phyloP scores from a whole-genome alignment of 2,888 invertebrate species.

The Pollenia griseotomentosa region DNA sequence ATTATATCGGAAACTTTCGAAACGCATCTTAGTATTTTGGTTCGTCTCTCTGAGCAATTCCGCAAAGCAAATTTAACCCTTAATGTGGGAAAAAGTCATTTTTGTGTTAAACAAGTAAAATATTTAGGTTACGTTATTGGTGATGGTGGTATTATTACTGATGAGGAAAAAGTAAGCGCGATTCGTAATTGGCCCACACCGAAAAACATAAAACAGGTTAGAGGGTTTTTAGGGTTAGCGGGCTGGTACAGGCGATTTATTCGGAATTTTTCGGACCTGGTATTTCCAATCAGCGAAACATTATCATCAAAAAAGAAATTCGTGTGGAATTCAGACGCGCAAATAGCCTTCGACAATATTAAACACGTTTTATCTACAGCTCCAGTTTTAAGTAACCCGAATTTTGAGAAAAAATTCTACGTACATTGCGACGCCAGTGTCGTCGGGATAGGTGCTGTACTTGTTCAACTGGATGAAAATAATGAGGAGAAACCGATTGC shows the following conservation, averaged over 20 bases:
- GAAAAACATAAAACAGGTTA: background rate
- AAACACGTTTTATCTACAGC: background rate
- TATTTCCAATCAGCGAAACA: background rate
- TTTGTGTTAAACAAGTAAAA: conserved; percentile 21
- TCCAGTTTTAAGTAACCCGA: background rate
- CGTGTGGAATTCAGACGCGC: background rate
- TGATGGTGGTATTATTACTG: conserved; percentile 8
- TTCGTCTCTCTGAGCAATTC: background rate
- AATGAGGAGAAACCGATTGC: conserved; percentile 56
- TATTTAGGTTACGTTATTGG: conserved; percentile 31
- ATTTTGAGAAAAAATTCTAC: conserved; percentile 8
- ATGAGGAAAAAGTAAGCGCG: background rate
- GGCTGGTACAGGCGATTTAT: background rate
- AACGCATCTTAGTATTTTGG: background rate
- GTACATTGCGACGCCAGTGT: conserved; percentile 43
- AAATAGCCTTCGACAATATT: background rate
- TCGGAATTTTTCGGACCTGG: background rate
- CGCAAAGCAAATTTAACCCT: background rate
- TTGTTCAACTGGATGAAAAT: conserved; percentile 54
- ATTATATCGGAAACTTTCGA: background rate
- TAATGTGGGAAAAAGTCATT: background rate
- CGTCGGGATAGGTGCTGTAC: conserved; percentile 57
- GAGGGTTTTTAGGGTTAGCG: background rate
- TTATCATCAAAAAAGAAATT: conserved; percentile 6
- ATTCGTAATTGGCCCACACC: background rate